Base-by-base conservation (phyloP, 2,797 vertebrate genomes). In the Darevskia mixta region DNA sequence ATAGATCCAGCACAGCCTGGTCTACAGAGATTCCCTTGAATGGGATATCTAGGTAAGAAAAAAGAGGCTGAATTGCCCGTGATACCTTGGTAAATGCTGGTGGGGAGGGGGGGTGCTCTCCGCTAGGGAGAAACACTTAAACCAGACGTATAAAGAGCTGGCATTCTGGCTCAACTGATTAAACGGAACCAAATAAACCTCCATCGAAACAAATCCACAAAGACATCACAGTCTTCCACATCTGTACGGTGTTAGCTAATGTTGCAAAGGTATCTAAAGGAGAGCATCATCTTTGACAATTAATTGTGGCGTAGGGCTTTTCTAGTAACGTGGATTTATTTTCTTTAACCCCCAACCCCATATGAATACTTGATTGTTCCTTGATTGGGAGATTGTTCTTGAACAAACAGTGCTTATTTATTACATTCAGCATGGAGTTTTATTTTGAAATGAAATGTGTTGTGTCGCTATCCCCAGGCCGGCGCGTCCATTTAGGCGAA, bases 91-190 rank as follows among this genome's bases (percentile, higher is more conserved):
- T 55, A 95, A 89, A 38, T 77, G 80, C 90, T 58, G 73, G 8
- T 69, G n/a, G 2, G 84, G 88, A 77, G 90, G 49, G 82, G 64
- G 76, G 61, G 87, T 23, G 32, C 35, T 90, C 91, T 90, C 95
- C 91, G 5, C 91, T 67, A 81, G 94, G 94, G 96, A 96, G 25
- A 89, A 91, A 73, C 84, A 85, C 92, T 96, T 96, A 96, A 85
- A 96, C 94, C 87, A 96, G 96, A 95, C 95, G 95, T 97, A 96
- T 95, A 96, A 96, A 97, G 96, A 96, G 95, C 93, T 89, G 49
- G 69, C 82, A 86, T 92, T 93, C 86, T 87, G 94, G 87, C 92
- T 90, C 67, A 1, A 85, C 93, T 95, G 96, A 95, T 97, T 95
- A 96, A 89, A 97, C 96, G 94, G 95, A 92, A 93, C 93, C 90